Evolutionary conservation across 2,113 vertebrate genomes (phyloP), one percentile per base, ranked within the genome.

Genomic region (Centropristis striata): DNA sequence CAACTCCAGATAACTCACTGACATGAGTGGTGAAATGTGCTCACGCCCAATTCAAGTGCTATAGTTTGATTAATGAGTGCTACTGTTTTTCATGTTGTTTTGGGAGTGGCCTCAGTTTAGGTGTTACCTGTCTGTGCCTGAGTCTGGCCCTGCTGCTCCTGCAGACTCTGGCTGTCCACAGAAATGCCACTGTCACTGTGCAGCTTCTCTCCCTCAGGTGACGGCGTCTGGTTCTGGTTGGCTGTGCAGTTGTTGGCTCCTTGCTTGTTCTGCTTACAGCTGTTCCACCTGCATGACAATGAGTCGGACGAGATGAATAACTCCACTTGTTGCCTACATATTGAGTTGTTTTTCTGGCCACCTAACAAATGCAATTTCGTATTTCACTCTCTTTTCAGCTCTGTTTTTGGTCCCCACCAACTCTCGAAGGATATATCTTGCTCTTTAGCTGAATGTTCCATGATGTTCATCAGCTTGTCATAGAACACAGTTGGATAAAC

Each of bases 111-210:
- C 8, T 50, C 47, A 80, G 55, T 81, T 37, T 20, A 36, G 3
- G n/a, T 75, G 41, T 67, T 81, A 94, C 94, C 94, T 86, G 95
- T 95, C 32, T 96, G 94, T 47, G 94, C 89, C 63, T 96, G 94
- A 32, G 95, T 94, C n/a, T 96, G 95, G 81, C 72, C 96, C 82
- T 92, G 92, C 92, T 97, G 96, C 80, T 99, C 97, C 9, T 97
- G 97, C 65, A 97, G 95, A 88, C 98, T 99, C 84, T 99, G 97
- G 90, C 95, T 98, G 93, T 99, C 97, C 85, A 99, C 98, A 0
- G 98, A 99, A 91, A 99, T 99, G 74, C 98, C 98, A 0, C 98
- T 99, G 94, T 99, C 98, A 0, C 98, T 99, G 93, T 99, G 98
- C n/a, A 99, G 96, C 75, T 99, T 99, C 85, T 99, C 98, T 0